A percentile compares a stretch with the other conserved stretches of the same genome.
Conservation (phyloP, 2,113 vertebrate species). For the Zapornia atra region DNA sequence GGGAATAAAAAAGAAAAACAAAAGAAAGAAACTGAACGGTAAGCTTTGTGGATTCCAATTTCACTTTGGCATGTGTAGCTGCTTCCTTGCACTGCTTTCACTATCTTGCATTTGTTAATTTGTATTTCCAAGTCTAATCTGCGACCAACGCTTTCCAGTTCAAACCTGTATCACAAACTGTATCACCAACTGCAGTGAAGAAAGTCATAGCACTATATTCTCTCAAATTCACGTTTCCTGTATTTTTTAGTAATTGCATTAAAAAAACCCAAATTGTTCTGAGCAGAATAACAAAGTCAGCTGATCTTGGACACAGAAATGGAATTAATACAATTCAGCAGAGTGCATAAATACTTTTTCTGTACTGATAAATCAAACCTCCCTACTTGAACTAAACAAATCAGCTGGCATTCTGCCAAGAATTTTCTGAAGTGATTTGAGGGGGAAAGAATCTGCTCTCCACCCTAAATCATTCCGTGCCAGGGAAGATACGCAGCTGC, state of each 20-base stretch:
- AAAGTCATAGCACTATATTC: not conserved
- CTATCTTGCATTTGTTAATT: not conserved
- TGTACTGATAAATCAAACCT: conserved; percentile 17
- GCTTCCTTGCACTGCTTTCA: not conserved
- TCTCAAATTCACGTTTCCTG: not conserved
- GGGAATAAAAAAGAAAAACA: not conserved
- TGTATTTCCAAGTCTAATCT: not conserved
- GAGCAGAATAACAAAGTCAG: not conserved
- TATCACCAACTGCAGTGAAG: not conserved
- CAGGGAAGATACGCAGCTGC: conserved; percentile 62
- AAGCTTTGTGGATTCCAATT: not conserved
- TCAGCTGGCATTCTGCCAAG: conserved; percentile 34
- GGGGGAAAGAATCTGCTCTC: conserved; percentile 63
- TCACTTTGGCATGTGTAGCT: not conserved
- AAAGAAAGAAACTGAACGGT: not conserved
- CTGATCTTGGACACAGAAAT: not conserved
- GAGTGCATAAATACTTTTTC: not conserved
- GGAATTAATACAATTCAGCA: not conserved
- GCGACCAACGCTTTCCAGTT: not conserved
- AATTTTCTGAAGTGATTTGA: conserved; percentile 52
- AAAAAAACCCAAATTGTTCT: not conserved
- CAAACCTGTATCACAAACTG: not conserved
- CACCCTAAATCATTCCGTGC: conserved; percentile 44
- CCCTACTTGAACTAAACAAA: conserved; percentile 18
- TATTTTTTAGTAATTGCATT: not conserved